Conservation (phyloP, 2,797 vertebrate genomes). For the Prunella strophiata region DNA sequence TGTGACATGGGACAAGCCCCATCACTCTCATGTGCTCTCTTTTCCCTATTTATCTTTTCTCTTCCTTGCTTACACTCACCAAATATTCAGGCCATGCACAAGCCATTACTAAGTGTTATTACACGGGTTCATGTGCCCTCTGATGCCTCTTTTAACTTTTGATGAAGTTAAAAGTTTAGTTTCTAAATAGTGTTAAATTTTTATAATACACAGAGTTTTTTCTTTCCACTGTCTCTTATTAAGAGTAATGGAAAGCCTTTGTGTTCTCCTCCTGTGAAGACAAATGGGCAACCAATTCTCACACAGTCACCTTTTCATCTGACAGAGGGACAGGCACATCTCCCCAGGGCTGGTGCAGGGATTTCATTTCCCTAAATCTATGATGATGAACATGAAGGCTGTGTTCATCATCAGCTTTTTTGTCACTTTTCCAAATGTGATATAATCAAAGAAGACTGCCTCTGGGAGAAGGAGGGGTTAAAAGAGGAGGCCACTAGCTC, state of each 20-base stretch:
- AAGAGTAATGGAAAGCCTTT: neutral
- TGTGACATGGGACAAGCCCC: neutral
- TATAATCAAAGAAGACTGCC: neutral
- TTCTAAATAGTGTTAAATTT: neutral
- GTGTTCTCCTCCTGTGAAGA: neutral
- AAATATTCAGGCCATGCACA: neutral
- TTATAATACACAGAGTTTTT: neutral
- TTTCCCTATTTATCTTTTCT: neutral
- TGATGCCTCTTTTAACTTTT: neutral
- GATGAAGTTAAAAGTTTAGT: neutral
- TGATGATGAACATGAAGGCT: neutral
- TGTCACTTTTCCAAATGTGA: neutral
- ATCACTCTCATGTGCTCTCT: neutral
- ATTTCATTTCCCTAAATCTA: neutral
- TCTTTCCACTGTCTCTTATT: neutral
- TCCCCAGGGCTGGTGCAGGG: neutral
- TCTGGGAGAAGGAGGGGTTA: neutral
- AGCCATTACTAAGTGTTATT: neutral
- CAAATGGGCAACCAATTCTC: neutral
- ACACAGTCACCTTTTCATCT: neutral
- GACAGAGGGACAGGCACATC: neutral
- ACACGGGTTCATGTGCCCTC: neutral
- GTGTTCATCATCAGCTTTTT: neutral
- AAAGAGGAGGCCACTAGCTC: neutral
- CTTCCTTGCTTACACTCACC: neutral